Evolutionary conservation across 1,140 invertebrate species (phyloP).

Genomic region (Caenorhabditis brenneri): DNA sequence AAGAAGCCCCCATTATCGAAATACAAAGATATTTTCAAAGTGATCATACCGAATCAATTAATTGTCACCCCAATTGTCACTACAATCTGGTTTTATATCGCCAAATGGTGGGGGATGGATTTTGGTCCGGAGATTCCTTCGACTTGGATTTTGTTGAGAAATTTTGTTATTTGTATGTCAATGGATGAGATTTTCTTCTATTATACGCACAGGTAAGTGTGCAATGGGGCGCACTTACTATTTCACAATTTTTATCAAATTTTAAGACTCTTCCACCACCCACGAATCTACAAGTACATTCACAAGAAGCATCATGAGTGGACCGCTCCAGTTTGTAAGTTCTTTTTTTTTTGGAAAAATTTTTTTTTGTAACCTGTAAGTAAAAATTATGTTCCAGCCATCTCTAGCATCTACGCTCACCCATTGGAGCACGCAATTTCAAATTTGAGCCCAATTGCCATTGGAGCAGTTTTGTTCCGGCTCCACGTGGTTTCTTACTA

Average conservation of each 20-base stretch:
- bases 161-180: slow-evolving; percentile 80
- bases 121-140: slow-evolving; percentile 79
- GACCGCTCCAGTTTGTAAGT: slow-evolving; percentile 81
- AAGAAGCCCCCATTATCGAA: slow-evolving; percentile 67
- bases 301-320: slow-evolving; percentile 87
- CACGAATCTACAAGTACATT: slow-evolving; percentile 80
- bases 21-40: slow-evolving; percentile 76
- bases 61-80: slow-evolving; percentile 78
- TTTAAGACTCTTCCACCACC: slow-evolving; percentile 72
- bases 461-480: slow-evolving; percentile 82
- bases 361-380: no score
- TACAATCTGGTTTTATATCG: slow-evolving; percentile 76
- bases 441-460: slow-evolving; percentile 81
- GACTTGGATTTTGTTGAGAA: slow-evolving; percentile 82
- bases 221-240: not conserved
- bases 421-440: slow-evolving; percentile 85
- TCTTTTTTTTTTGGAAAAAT: slow-evolving; percentile 59
- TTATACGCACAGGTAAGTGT: slow-evolving; percentile 79
- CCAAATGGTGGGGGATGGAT: slow-evolving; percentile 77
- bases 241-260: not conserved
- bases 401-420: slow-evolving; percentile 85
- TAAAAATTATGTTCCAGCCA: slow-evolving; percentile 64
- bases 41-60: slow-evolving; percentile 82
- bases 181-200: slow-evolving; percentile 86
- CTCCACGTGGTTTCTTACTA: slow-evolving; percentile 83